Percentiles rank a stretch among this genome's conserved stretches.
Evolutionary conservation across 2,888 invertebrate species (phyloP).

Genomic region (Ormia ochracea): DNA sequence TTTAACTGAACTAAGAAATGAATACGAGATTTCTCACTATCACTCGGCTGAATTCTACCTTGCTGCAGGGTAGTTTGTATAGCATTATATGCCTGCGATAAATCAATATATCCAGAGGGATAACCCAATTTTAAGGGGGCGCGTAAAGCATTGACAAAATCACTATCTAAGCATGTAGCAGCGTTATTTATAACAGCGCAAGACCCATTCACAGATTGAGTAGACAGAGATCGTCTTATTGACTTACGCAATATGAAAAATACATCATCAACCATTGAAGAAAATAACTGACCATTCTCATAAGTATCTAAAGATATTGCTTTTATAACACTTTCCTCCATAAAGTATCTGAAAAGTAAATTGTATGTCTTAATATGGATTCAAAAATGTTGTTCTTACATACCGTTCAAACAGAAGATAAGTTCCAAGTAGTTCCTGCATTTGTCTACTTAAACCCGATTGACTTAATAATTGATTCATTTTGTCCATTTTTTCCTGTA

Average conservation of each 20-base stretch:
- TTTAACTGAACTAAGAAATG: slow-evolving; percentile 89
- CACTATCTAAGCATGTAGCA: slow-evolving; percentile 89
- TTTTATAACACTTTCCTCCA: slow-evolving; percentile 95
- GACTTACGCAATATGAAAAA: slow-evolving; percentile 98
- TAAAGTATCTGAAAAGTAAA: slow-evolving; percentile 82
- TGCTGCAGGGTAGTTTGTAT: slow-evolving; percentile 88
- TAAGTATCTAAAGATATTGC: slow-evolving; percentile 88
- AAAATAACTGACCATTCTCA: slow-evolving; percentile 85
- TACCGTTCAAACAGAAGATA: slow-evolving; percentile 93
- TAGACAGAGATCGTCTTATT: slow-evolving; percentile 93
- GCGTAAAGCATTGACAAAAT: slow-evolving; percentile 85
- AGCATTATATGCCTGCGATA: slow-evolving; percentile 89
- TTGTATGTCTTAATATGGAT: not conserved
- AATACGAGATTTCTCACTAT: slow-evolving; percentile 86
- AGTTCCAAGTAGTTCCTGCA: slow-evolving; percentile 89
- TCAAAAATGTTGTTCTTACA: not conserved
- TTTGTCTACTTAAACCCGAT: slow-evolving; percentile 85
- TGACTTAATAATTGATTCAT: slow-evolving; percentile 83
- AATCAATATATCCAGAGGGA: slow-evolving; percentile 86
- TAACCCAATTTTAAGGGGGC: slow-evolving; percentile 85
- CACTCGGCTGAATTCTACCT: slow-evolving; percentile 86
- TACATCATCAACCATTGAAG: slow-evolving; percentile 97
- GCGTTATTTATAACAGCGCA: slow-evolving; percentile 98
- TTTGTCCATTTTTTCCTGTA: slow-evolving; percentile 77
- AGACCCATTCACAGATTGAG: slow-evolving; percentile 94